A percentile compares a stretch with the other conserved stretches of the same genome.
Evolutionary conservation across 1,140 invertebrate genomes (phyloP).

Genomic region (Drosophila willistoni): DNA sequence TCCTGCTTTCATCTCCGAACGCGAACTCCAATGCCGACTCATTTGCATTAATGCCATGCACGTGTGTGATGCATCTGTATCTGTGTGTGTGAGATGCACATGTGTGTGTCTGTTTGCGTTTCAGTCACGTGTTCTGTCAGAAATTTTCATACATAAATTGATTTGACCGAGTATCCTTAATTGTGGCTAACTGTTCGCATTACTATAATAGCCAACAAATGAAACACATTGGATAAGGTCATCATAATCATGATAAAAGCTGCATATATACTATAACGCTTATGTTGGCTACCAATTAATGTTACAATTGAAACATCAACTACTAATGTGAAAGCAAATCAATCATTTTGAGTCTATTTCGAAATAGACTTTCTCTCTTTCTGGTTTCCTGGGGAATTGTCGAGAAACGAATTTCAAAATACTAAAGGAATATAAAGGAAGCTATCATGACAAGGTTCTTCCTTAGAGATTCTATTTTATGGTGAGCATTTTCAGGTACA

Average conservation of each 20-base stretch:
- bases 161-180: conserved; percentile 54
- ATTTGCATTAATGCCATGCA: conserved; percentile 76
- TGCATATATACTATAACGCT: no score
- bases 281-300: no score
- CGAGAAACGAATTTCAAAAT: no score
- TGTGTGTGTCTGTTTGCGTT: conserved; percentile 1
- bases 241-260: not conserved
- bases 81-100: not conserved
- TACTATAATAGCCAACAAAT: conserved; percentile 23
- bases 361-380: no score
- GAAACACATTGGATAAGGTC: not conserved
- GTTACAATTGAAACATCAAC: no score
- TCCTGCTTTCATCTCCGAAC: conserved; percentile 13
- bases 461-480: no score
- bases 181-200: conserved; percentile 52
- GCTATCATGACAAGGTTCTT: no score
- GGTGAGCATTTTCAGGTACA: no score
- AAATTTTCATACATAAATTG: conserved; percentile 72
- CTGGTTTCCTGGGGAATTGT: no score
- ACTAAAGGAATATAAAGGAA: no score
- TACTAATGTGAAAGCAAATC: no score
- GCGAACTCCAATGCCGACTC: conserved; percentile 22
- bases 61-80: conserved; percentile 33
- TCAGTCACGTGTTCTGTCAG: conserved; percentile 18
- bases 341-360: no score